phyloP scores from a whole-genome alignment of 2,797 vertebrate genomes.

The Pygocentrus nattereri region DNA sequence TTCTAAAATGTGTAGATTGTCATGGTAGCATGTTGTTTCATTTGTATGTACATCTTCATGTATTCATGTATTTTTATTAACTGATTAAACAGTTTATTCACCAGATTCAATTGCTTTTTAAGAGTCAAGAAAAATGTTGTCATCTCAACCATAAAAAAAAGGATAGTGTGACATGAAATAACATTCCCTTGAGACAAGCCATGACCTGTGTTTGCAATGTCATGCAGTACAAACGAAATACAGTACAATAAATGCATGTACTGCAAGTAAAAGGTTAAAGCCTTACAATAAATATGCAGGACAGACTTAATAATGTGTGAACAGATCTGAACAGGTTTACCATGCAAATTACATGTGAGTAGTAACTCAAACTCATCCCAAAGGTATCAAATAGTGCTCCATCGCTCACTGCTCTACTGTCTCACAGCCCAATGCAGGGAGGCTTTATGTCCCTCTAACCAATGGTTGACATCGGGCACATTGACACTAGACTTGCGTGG shows the following conservation, averaged over 20 bases:
- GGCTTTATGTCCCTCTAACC: too few species aligned
- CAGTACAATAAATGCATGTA: neutral
- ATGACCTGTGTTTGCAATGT: neutral
- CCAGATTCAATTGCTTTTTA: neutral
- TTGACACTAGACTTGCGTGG: too few species aligned
- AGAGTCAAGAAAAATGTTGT: neutral
- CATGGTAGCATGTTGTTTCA: neutral
- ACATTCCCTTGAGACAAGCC: too few species aligned
- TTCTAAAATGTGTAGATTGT: neutral
- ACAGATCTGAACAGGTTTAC: neutral
- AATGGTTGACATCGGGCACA: too few species aligned
- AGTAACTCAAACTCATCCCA: neutral
- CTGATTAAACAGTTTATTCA: neutral
- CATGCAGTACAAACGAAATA: neutral
- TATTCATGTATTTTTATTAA: neutral
- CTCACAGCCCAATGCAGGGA: too few species aligned
- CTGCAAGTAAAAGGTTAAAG: too few species aligned
- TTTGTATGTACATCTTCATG: neutral
- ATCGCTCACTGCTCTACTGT: too few species aligned
- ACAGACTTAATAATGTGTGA: too few species aligned
- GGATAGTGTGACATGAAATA: too few species aligned
- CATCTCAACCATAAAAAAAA: neutral
- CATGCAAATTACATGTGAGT: neutral
- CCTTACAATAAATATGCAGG: too few species aligned
- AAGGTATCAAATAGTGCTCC: too few species aligned